Conservation (phyloP, 2,797 vertebrate genomes). For the Sylvilagus floridanus region DNA sequence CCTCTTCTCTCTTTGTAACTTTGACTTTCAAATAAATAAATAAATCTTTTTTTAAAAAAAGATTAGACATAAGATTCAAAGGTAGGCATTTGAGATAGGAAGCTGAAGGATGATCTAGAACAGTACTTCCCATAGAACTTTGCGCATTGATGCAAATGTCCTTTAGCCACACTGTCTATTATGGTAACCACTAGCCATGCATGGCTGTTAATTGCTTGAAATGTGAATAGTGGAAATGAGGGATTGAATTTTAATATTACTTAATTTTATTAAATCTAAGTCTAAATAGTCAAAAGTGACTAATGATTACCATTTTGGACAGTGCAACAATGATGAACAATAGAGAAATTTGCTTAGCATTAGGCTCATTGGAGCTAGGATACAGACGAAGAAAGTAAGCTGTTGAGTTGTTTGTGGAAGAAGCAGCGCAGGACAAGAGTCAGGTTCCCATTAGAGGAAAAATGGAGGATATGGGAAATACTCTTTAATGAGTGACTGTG, state of each 20-base stretch:
- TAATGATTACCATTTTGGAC: background rate
- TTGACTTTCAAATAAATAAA: too few species aligned
- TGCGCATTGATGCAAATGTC: background rate
- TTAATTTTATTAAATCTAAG: background rate
- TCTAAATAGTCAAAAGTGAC: background rate
- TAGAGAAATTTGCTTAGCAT: background rate
- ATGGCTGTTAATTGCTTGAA: background rate
- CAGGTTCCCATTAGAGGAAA: background rate
- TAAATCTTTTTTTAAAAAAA: too few species aligned
- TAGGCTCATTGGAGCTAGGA: background rate
- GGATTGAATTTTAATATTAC: background rate
- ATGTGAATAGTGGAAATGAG: background rate
- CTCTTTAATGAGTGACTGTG: background rate
- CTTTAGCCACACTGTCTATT: background rate
- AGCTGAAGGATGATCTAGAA: background rate
- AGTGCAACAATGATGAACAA: background rate
- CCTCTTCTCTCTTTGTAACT: too few species aligned
- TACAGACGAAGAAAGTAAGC: background rate
- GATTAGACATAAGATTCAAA: background rate
- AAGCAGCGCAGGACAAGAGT: background rate
- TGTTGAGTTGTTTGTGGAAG: background rate
- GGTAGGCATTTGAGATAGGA: background rate
- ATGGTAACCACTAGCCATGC: background rate
- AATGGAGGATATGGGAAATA: background rate
- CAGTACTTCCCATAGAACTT: background rate